Conservation (phyloP, 2,113 vertebrate species). For the Centrocercus urophasianus region DNA sequence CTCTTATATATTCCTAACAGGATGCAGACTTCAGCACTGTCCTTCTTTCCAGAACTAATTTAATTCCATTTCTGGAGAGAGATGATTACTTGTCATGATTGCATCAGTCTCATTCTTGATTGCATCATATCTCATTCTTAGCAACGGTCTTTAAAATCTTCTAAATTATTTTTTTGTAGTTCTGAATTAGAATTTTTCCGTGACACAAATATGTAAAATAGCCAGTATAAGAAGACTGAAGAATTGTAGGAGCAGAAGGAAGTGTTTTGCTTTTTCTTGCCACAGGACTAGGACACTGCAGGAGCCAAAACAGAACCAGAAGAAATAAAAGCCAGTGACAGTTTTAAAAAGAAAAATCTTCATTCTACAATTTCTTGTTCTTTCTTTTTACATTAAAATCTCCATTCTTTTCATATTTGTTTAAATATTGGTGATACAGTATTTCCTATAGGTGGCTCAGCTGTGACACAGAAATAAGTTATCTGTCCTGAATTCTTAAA, state of each 20-base stretch:
- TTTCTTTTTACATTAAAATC: neutral
- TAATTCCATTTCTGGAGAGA: constrained; percentile 70
- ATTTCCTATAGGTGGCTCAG: constrained; percentile 69
- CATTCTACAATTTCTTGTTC: neutral
- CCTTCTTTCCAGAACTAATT: constrained; percentile 45
- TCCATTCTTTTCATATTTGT: constrained; percentile 2
- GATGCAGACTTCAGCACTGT: constrained; percentile 4
- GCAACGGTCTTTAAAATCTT: constrained; percentile 58
- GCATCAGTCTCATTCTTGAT: neutral
- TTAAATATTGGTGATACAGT: constrained; percentile 1
- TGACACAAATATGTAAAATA: neutral
- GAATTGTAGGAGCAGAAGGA: neutral
- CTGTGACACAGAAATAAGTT: constrained; percentile 58
- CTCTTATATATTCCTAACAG: constrained; percentile 27
- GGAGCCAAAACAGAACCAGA: neutral
- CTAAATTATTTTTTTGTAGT: constrained; percentile 39
- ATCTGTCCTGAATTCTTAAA: neutral
- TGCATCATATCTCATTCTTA: constrained; percentile 25
- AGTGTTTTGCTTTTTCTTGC: neutral
- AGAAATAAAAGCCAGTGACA: neutral
- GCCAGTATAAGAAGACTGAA: neutral
- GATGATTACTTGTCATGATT: constrained; percentile 68
- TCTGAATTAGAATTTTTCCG: constrained; percentile 62
- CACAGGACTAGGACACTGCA: neutral
- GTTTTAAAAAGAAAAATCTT: neutral